Percentiles rank a stretch among this genome's conserved stretches.
phyloP scores from a whole-genome alignment of 30 jellyfish, hydroid and myxozoan species.

The Hydractinia echinata region DNA sequence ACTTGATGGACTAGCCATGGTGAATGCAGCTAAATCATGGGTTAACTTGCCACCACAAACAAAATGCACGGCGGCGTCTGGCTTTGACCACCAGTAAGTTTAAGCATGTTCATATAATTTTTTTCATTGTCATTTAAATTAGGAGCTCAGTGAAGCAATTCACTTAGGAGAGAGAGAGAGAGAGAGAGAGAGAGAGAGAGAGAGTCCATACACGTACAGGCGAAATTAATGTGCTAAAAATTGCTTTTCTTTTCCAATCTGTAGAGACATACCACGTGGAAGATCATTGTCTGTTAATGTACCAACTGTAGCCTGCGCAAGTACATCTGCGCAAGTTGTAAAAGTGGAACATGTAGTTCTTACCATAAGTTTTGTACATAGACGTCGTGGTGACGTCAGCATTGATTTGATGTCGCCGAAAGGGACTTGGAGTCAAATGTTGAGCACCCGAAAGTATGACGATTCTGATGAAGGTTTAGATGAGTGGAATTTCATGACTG shows the following conservation, averaged over 20 bases:
- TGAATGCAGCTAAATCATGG: constrained; percentile 89
- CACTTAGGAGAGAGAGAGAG: not conserved
- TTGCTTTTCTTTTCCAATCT: not conserved
- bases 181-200: too few relatives aligned
- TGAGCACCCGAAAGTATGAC: constrained; percentile 95
- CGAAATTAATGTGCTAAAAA: not conserved
- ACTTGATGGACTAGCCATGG: constrained; percentile 91
- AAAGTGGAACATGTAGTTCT: constrained; percentile 97
- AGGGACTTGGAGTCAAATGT: constrained; percentile 95
- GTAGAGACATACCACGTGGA: constrained; percentile 88
- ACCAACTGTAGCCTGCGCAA: constrained; percentile 95
- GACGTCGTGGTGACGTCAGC: constrained; percentile 96
- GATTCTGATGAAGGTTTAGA: constrained; percentile 98
- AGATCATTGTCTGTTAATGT: constrained; percentile 66
- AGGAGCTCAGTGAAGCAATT: not conserved
- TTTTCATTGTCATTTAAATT: not conserved
- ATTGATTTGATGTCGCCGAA: constrained; percentile 92
- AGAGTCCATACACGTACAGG: not conserved
- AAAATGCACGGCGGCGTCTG: constrained; percentile 87
- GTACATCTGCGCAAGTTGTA: constrained; percentile 57
- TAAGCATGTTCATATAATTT: not conserved
- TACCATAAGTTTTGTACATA: constrained; percentile 95
- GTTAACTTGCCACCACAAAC: constrained; percentile 69
- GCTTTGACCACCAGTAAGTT: constrained; percentile 74
- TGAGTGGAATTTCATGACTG: constrained; percentile 99